A percentile compares a stretch with the other conserved stretches of the same genome.
Evolutionary conservation across 2,797 vertebrate species (phyloP).

Genomic region (Acipenser oxyrinchus): DNA sequence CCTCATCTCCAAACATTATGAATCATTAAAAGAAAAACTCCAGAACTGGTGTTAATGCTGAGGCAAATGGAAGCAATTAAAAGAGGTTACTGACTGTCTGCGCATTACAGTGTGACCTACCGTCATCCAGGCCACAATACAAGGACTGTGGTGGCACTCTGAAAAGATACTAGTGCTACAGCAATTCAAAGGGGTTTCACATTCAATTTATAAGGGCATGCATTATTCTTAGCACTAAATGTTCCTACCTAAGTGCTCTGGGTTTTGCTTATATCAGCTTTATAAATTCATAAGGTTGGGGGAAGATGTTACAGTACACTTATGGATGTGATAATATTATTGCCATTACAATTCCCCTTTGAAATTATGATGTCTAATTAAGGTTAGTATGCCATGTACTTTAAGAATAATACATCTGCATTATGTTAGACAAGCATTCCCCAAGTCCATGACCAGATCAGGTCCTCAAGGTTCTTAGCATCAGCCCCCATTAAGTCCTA

Average conservation of each 20-base stretch:
- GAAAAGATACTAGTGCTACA: constrained; percentile 52
- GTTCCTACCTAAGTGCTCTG: constrained; percentile 43
- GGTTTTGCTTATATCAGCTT: constrained; percentile 42
- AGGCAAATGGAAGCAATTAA: constrained; percentile 63
- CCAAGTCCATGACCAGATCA: constrained; percentile 38
- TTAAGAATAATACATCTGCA: constrained; percentile 44
- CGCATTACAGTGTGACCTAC: constrained; percentile 58
- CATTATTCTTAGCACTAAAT: constrained; percentile 49
- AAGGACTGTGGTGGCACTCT: constrained; percentile 15
- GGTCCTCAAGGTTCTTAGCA: constrained; percentile 37
- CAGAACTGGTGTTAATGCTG: constrained; percentile 16
- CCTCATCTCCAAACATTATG: not conserved
- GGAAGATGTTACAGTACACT: constrained; percentile 44
- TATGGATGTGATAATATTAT: constrained; percentile 45
- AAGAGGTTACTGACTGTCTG: constrained; percentile 48
- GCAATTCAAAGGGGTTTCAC: constrained; percentile 56
- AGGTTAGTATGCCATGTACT: constrained; percentile 44
- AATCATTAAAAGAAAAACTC: too few species aligned
- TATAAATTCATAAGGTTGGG: constrained; percentile 52
- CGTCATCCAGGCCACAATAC: constrained; percentile 45
- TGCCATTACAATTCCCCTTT: constrained; percentile 44
- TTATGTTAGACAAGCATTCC: constrained; percentile 43
- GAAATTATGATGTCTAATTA: constrained; percentile 39
- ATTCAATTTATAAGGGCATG: constrained; percentile 56
- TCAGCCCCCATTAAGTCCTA: constrained; percentile 49